phyloP scores from a whole-genome alignment of 92 coral and sea anemone genomes.

The Porites lobata region DNA sequence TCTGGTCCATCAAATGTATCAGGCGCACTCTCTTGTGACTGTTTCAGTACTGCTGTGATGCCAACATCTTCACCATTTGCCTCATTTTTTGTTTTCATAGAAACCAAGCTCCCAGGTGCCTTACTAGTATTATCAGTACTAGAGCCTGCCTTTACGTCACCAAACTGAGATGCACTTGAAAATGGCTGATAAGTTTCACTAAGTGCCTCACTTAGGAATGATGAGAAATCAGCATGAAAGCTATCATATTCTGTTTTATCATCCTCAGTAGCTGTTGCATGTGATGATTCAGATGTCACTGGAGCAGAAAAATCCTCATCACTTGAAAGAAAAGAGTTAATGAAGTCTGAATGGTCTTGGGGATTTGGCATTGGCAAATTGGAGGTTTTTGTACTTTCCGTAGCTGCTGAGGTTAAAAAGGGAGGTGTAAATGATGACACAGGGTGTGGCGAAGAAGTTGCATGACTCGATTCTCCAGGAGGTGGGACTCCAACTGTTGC shows the following conservation, averaged over 20 bases:
- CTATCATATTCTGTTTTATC: constrained; percentile 32
- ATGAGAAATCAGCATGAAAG: constrained; percentile 50
- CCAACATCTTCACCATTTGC: constrained; percentile 7
- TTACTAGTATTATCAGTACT: not conserved
- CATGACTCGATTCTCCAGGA: constrained; percentile 14
- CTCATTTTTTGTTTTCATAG: not conserved
- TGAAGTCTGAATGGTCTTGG: constrained; percentile 30
- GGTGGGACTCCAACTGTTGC: constrained; percentile 79
- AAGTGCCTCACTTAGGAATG: constrained; percentile 20
- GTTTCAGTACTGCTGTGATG: constrained; percentile 16
- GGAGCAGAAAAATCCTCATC: constrained; percentile 22
- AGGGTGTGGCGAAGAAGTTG: not conserved
- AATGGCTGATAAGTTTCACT: not conserved
- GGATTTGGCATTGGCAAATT: not conserved
- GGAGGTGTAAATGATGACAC: constrained; percentile 6
- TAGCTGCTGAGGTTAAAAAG: not conserved
- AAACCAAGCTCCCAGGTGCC: not conserved
- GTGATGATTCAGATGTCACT: not conserved
- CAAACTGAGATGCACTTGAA: constrained; percentile 6
- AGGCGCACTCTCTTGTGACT: constrained; percentile 8
- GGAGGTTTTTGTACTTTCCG: constrained; percentile 3
- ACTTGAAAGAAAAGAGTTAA: constrained; percentile 35
- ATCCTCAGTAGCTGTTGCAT: not conserved
- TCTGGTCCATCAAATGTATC: constrained; percentile 14
- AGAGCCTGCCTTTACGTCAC: not conserved